Percentiles rank a stretch among this genome's conserved stretches.
Evolutionary conservation across 2,888 invertebrate genomes (phyloP).

Genomic region (Crioceris asparagi): DNA sequence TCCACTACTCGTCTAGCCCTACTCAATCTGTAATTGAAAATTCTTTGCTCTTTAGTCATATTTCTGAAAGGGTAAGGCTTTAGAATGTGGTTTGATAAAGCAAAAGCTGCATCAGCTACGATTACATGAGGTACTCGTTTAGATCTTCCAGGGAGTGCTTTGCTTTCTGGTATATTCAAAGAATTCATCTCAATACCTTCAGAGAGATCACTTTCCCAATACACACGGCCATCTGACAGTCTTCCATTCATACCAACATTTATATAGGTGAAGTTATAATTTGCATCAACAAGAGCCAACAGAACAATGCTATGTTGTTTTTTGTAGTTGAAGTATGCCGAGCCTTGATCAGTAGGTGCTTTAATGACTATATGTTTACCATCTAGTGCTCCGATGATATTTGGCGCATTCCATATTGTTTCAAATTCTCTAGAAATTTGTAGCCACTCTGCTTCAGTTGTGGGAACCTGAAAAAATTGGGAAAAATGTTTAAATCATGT

Average conservation of each 20-base stretch:
- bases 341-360: constrained; percentile 16
- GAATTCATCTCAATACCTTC: constrained; percentile 15
- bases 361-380: constrained; percentile 22
- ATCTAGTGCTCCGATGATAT: constrained; percentile 20
- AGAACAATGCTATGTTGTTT: too few species aligned
- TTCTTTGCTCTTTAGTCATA: constrained; percentile 11
- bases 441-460: constrained; percentile 13
- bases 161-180: constrained; percentile 21
- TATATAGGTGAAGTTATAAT: constrained; percentile 22
- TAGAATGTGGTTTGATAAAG: constrained; percentile 18
- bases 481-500: too few species aligned
- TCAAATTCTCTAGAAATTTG: constrained; percentile 13
- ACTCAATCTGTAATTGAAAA: constrained; percentile 15
- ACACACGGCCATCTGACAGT: constrained; percentile 23
- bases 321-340: too few species aligned
- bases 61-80: constrained; percentile 22
- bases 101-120: constrained; percentile 26
- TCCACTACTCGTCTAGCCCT: too few species aligned
- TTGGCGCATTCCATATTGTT: constrained; percentile 20
- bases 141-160: constrained; percentile 16
- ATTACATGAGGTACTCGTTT: constrained; percentile 20
- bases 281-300: constrained; percentile 21
- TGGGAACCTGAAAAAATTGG: constrained; percentile 10
- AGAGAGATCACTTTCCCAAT: constrained; percentile 17
- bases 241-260: constrained; percentile 23